These are phyloP conservation scores for Aphyosemion australe DNA, from an alignment of 2,113 vertebrate genomes.

Conservation along the genomic window DNA sequence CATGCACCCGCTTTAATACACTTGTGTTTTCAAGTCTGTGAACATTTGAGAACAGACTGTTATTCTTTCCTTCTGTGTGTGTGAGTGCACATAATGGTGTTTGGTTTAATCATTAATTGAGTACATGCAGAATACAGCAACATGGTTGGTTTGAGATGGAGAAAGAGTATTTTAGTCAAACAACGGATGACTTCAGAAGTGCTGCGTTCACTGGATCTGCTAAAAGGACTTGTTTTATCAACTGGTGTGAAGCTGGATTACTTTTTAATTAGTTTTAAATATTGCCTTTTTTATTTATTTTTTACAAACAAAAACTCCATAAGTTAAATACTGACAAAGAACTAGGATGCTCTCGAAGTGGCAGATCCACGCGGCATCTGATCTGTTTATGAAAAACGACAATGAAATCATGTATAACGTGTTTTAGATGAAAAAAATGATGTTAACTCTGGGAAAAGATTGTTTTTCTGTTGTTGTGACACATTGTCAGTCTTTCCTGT, in stretches of 20 bases:
- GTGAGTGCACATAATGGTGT: conserved; percentile 24
- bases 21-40: conserved; percentile 11
- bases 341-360: too few relatives aligned
- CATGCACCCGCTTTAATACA: conserved; percentile 34
- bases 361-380: too few relatives aligned
- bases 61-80: background rate
- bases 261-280: too few relatives aligned
- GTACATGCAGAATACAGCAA: conserved; percentile 25
- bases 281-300: too few relatives aligned
- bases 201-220: background rate
- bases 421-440: too few relatives aligned
- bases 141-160: conserved; percentile 49
- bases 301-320: background rate
- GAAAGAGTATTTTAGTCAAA: conserved; percentile 16
- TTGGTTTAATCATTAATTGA: conserved; percentile 66
- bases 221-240: background rate
- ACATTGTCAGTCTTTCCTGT: too few relatives aligned
- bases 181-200: background rate
- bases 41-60: too few relatives aligned
- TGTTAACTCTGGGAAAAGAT: too few relatives aligned
- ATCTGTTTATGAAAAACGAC: too few relatives aligned
- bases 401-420: too few relatives aligned
- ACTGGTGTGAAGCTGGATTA: background rate
- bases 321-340: too few relatives aligned
- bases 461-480: too few relatives aligned